phyloP scores from a whole-genome alignment of 2,888 invertebrate genomes.

The Tetragonula carbonaria region DNA sequence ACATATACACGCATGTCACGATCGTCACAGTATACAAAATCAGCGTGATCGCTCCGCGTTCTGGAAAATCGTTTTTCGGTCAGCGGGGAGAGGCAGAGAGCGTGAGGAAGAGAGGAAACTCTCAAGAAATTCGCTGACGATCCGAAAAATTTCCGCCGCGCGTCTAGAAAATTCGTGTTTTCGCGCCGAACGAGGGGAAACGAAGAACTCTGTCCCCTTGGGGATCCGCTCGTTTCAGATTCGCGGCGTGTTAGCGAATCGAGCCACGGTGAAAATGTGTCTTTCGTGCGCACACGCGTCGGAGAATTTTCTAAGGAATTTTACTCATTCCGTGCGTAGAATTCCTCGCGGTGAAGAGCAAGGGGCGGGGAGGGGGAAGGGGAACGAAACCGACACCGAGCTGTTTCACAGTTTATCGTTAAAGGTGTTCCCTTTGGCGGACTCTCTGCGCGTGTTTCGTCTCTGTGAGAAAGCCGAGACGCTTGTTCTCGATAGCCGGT shows the following conservation, averaged over 20 bases:
- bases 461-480: background rate
- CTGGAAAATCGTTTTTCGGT: too few species aligned
- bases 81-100: too few species aligned
- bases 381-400: background rate
- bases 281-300: constrained; percentile 30
- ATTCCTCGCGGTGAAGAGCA: constrained; percentile 26
- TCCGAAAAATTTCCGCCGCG: too few species aligned
- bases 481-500: too few species aligned
- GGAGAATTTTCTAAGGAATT: constrained; percentile 49
- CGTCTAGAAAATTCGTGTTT: background rate
- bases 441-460: too few species aligned
- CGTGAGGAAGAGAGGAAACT: too few species aligned
- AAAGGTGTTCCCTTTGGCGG: background rate
- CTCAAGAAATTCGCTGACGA: too few species aligned
- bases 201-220: constrained; percentile 27
- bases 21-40: too few species aligned
- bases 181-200: constrained; percentile 22
- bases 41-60: too few species aligned
- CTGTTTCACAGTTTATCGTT: constrained; percentile 10
- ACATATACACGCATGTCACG: too few species aligned
- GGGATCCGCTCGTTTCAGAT: constrained; percentile 4
- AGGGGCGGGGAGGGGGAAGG: background rate
- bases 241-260: constrained; percentile 50
- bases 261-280: constrained; percentile 25
- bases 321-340: constrained; percentile 34